These are phyloP conservation scores for Notolepis coatsorum DNA, from an alignment of 2,797 vertebrate species.

Conservation along the genomic window DNA sequence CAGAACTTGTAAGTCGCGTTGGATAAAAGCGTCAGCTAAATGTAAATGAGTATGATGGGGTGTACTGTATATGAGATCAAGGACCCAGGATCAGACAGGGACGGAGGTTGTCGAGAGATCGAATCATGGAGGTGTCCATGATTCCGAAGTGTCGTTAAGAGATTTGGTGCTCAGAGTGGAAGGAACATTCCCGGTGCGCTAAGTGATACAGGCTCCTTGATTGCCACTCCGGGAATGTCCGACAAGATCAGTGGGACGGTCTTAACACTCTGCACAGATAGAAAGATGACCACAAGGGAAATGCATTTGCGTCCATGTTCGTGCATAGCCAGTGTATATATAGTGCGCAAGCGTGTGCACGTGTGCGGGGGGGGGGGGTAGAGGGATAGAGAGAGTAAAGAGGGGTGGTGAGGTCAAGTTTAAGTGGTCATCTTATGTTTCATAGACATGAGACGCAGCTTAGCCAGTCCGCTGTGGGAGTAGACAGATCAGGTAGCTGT, in stretches of 20 bases:
- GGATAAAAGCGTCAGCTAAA: no score
- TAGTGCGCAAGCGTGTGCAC: neutral
- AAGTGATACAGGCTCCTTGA: constrained; percentile 67
- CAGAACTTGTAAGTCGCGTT: no score
- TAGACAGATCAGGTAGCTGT: constrained; percentile 65
- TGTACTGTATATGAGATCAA: constrained; percentile 26
- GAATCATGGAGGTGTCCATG: constrained; percentile 36
- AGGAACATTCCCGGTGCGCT: constrained; percentile 44
- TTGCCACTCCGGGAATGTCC: constrained; percentile 58
- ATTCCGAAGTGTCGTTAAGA: constrained; percentile 35
- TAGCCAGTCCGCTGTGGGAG: neutral
- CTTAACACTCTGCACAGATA: constrained; percentile 52
- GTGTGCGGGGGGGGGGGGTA: neutral
- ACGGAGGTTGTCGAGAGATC: constrained; percentile 15
- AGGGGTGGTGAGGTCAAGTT: constrained; percentile 36
- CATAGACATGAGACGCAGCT: constrained; percentile 30
- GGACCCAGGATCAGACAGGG: constrained; percentile 24
- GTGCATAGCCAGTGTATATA: neutral
- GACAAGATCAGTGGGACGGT: constrained; percentile 54
- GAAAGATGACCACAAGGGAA: constrained; percentile 36
- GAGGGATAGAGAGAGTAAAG: no score
- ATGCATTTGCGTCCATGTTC: constrained; percentile 28
- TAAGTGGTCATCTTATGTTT: constrained; percentile 69
- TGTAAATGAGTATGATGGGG: neutral
- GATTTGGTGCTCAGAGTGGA: constrained; percentile 38